phyloP scores from a whole-genome alignment of 92 coral and sea anemone species.

The Zoanthus sansibaricus region DNA sequence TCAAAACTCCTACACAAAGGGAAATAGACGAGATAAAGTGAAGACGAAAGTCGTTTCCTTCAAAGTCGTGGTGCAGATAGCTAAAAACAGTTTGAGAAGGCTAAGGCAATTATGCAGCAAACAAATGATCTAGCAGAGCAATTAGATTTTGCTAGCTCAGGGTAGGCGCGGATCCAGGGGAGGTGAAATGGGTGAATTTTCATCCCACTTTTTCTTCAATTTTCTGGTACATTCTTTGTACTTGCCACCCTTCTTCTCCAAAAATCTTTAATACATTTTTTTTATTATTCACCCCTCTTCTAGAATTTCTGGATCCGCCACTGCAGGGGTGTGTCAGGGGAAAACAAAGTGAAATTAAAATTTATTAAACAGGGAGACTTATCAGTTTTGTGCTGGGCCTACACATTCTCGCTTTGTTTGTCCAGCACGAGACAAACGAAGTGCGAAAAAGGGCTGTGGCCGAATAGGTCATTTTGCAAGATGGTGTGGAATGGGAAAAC shows the following conservation, averaged over 20 bases:
- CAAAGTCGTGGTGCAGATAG: constrained; percentile 46
- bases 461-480: constrained; percentile 53
- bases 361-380: constrained; percentile 44
- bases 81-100: constrained; percentile 44
- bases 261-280: too few relatives aligned
- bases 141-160: constrained; percentile 39
- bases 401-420: constrained; percentile 48
- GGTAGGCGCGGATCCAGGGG: not conserved
- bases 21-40: constrained; percentile 41
- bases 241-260: too few relatives aligned
- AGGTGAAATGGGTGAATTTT: too few relatives aligned
- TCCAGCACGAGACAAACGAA: constrained; percentile 62
- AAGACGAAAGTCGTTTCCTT: constrained; percentile 32
- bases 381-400: constrained; percentile 61
- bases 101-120: constrained; percentile 51
- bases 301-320: too few relatives aligned
- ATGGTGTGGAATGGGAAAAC: constrained; percentile 47
- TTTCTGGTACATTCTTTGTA: too few relatives aligned
- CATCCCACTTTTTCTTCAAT: too few relatives aligned
- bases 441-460: constrained; percentile 55
- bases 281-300: too few relatives aligned
- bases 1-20: constrained; percentile 54
- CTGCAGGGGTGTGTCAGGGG: not conserved
- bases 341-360: constrained; percentile 48
- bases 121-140: constrained; percentile 42